Evolutionary conservation across 2,797 vertebrate species (phyloP).

Genomic region (Acanthopagrus latus): DNA sequence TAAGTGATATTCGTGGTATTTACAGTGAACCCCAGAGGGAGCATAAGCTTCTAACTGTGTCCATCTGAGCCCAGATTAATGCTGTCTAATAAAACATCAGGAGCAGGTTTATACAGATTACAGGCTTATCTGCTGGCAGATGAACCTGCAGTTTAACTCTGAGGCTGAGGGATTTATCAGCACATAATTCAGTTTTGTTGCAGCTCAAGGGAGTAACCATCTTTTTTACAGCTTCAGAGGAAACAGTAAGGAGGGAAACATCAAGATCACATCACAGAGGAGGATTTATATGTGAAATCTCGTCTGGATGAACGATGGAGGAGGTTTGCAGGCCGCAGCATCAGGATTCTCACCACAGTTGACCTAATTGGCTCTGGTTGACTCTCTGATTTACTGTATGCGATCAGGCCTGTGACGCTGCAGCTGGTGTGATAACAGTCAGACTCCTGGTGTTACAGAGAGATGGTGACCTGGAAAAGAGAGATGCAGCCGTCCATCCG

Average conservation of each 20-base stretch:
- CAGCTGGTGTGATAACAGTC: not conserved
- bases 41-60: slow-evolving; percentile 13
- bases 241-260: not conserved
- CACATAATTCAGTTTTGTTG: not conserved
- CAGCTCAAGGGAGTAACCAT: not conserved
- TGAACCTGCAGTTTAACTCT: slow-evolving; percentile 32
- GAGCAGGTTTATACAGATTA: slow-evolving; percentile 56
- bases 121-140: slow-evolving; percentile 40
- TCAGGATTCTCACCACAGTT: not conserved
- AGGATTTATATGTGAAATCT: not conserved
- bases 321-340: not conserved
- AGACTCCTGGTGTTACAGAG: not conserved
- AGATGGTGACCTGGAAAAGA: not conserved
- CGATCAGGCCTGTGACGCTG: not conserved
- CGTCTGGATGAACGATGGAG: not conserved
- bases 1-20: not conserved
- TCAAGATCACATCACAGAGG: not conserved
- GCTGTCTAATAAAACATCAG: slow-evolving; percentile 30
- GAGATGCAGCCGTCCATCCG: slow-evolving; percentile 42
- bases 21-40: not conserved
- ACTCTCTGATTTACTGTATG: not conserved
- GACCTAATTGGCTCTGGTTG: not conserved
- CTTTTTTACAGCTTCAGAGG: not conserved
- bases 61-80: slow-evolving; percentile 44
- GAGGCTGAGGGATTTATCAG: not conserved